Evolutionary conservation across 2,113 vertebrate species (phyloP), one percentile per base, ranked within the genome.

Genomic region (Melanotaenia duboulayi): DNA sequence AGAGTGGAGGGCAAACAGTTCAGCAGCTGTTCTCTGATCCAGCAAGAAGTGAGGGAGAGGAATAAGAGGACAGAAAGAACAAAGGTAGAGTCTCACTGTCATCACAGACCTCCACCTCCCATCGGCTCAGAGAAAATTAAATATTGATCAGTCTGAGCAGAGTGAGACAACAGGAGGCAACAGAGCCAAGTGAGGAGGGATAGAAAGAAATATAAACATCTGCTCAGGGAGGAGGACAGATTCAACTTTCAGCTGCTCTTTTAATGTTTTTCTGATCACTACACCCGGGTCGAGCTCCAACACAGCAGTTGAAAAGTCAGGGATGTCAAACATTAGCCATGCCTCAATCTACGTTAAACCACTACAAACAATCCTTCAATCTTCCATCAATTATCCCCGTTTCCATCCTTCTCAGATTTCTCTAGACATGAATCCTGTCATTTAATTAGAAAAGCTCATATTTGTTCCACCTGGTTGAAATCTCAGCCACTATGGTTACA

Each of bases 91-190:
- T 52, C 73, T 16, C 44, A 23, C 25, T 62, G 71, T 78, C 71
- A 82, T 81, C 80, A 67, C 69, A 85, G 80, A 85, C 69, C 78
- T 78, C 66, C 58, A 80, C 81, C 64, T 80, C 83, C 83, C 78
- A 81, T 82, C 61, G 76, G 83, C 89, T 93, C 92, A 75, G 92
- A 95, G 95, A 96, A 97, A 97, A 96, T 96, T 95, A 96, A 96
- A 95, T 95, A 96, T 95, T 96, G 95, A 96, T 95, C 95, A 93
- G 93, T 93, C 91, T 85, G 86, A 90, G 91, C 89, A 87, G 93
- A 87, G 91, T 81, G 89, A 95, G 95, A 95, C 92, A 93, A 95
- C 75, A 81, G 48, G 91, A 78, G 57, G n/a, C n/a, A n/a, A n/a
- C n/a, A n/a, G 86, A 52, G 89, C 74, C 44, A 25, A 86, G 83